Conservation (phyloP, 2,113 vertebrate genomes). For the Brevimyrus niger region DNA sequence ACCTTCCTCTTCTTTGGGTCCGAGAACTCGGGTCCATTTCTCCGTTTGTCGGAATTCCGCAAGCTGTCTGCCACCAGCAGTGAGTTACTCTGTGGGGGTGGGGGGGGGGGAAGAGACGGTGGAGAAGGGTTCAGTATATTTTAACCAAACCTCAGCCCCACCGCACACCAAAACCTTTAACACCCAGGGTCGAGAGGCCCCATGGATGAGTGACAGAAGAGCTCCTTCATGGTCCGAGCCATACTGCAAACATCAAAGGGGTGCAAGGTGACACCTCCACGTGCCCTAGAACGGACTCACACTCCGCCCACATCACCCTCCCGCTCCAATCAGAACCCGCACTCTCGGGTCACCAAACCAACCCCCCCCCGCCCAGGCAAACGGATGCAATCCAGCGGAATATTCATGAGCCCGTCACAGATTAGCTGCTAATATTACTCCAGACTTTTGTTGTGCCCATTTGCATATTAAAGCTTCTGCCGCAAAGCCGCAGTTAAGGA, state of each 20-base stretch:
- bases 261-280: background rate
- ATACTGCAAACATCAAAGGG: background rate
- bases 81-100: conserved; percentile 64
- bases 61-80: conserved; percentile 67
- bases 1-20: conserved; percentile 78
- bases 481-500: conserved; percentile 2
- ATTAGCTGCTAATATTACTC: conserved; percentile 12
- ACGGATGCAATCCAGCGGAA: background rate
- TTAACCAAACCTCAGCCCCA: conserved; percentile 29
- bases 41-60: conserved; percentile 70
- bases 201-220: conserved; percentile 22
- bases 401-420: conserved; percentile 14
- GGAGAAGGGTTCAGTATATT: conserved; percentile 19
- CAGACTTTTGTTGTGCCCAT: background rate
- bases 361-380: background rate
- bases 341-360: background rate
- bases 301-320: background rate
- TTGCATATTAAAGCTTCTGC: conserved; percentile 7
- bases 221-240: conserved; percentile 20
- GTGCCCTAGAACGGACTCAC: background rate
- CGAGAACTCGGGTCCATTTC: conserved; percentile 73
- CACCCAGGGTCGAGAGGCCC: conserved; percentile 1
- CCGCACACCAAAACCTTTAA: conserved; percentile 14
- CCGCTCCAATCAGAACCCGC: background rate
- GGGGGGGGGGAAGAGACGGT: background rate